Conservation (phyloP, 2,797 vertebrate species). For the Aldrovandia affinis region DNA sequence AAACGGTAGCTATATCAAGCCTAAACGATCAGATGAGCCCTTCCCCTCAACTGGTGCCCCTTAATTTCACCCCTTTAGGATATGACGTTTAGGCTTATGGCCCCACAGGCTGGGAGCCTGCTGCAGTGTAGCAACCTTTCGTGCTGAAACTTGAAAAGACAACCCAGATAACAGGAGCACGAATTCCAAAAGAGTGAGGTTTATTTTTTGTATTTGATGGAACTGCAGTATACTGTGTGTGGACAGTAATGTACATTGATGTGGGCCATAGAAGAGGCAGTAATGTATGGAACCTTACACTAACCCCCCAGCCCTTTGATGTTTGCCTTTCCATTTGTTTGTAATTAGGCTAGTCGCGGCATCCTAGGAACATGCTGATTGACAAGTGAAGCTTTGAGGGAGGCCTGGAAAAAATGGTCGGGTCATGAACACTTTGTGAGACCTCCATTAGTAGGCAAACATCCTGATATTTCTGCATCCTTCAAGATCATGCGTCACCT, state of each 20-base stretch:
- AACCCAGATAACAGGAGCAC: background rate
- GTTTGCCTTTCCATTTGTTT: background rate
- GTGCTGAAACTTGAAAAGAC: background rate
- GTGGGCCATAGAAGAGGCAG: background rate
- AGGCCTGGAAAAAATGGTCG: background rate
- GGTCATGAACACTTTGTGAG: background rate
- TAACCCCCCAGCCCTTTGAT: background rate
- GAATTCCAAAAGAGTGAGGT: background rate
- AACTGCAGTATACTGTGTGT: background rate
- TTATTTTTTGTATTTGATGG: background rate
- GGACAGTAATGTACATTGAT: background rate
- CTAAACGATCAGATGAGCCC: background rate
- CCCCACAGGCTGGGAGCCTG: background rate
- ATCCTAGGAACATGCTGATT: background rate
- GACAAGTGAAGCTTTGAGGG: background rate
- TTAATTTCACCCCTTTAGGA: background rate
- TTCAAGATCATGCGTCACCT: background rate
- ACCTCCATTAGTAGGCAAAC: background rate
- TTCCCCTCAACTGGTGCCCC: background rate
- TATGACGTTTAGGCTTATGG: background rate
- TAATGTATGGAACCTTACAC: background rate
- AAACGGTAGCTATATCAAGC: background rate
- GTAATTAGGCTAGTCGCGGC: background rate
- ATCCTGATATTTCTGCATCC: background rate
- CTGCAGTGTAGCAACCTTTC: background rate